Conservation (phyloP, 2,888 invertebrate genomes). For the Lasioglossum villosulum region DNA sequence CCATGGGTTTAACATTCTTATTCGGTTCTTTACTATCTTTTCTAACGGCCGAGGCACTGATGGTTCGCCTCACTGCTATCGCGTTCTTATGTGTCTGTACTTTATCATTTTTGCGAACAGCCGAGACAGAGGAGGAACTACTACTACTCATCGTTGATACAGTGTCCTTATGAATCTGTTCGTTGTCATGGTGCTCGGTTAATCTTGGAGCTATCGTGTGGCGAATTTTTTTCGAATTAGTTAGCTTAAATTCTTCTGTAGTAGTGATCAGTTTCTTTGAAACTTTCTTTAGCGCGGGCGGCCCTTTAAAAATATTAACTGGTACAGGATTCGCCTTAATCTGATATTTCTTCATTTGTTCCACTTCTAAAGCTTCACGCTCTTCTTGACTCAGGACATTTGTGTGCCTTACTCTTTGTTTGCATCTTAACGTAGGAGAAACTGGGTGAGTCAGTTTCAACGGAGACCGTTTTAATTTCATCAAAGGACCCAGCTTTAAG, state of each 20-base stretch:
- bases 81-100: background rate
- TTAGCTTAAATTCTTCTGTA: conserved; percentile 88
- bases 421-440: conserved; percentile 78
- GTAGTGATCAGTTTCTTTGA: conserved; percentile 86
- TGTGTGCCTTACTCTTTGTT: conserved; percentile 85
- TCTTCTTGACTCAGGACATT: conserved; percentile 87
- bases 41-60: background rate
- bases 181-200: background rate
- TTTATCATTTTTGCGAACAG: background rate
- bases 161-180: background rate
- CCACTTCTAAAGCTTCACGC: conserved; percentile 87
- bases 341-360: conserved; percentile 88
- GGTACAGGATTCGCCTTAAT: conserved; percentile 89
- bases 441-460: conserved; percentile 75
- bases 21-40: background rate
- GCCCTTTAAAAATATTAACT: conserved; percentile 86
- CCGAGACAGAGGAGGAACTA: background rate
- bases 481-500: conserved; percentile 48
- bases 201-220: background rate
- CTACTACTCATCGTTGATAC: background rate
- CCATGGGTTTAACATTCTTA: background rate
- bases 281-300: conserved; percentile 81
- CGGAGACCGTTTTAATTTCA: conserved; percentile 63
- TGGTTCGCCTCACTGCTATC: background rate
- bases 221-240: conserved; percentile 83